Base-by-base conservation (phyloP, 2,888 invertebrate genomes). In the Tipula vernalis region DNA sequence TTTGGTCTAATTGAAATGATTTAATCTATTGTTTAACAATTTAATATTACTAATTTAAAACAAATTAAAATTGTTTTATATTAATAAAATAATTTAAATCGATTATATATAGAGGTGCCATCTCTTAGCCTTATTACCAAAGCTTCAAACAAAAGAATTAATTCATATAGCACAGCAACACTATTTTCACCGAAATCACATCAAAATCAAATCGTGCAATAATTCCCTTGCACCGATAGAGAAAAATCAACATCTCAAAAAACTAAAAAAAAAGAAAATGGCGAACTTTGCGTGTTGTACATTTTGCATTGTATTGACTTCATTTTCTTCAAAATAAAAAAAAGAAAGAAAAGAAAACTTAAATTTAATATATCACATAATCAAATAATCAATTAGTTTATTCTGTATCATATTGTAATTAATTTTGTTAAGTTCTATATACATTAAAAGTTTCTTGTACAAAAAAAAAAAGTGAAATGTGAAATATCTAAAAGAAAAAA, bases 241-340 rank as follows among this genome's bases (percentile, higher is more conserved):
- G 13, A 71, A 28, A 28, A 36, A 18, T 44, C 47, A 28, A 44
- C 44, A 44, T 44, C 44, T 44, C 42, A 47, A 44, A 28, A 42
- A 85, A 87, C 88, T 87, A 88, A 88, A 86, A 86, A 44, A 86
- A 86, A 87, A 88, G 88, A 88, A 88, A 88, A 88, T 88, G 88
- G 88, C 88, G 88, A 88, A 87, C 88, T 88, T 88, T 88, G 87
- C 88, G 87, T 88, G 88, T 87, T 88, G 88, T 87, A 87, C 87
- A 87, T 87, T 87, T 88, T 88, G 86, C 88, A 87, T 87, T 87
- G 87, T 86, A 86, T 86, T 86, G 41, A 86, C 86, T 86, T 51
- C 57, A 57, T 86, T 86, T 86, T 86, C 51, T 36, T 36, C 36
- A 57, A 51, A 86, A 47, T 86, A 86, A 86, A 44, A 28, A 28